A percentile compares a stretch with the other conserved stretches of the same genome.
Evolutionary conservation across 2,113 vertebrate species (phyloP).

Genomic region (Picathartes gymnocephalus): DNA sequence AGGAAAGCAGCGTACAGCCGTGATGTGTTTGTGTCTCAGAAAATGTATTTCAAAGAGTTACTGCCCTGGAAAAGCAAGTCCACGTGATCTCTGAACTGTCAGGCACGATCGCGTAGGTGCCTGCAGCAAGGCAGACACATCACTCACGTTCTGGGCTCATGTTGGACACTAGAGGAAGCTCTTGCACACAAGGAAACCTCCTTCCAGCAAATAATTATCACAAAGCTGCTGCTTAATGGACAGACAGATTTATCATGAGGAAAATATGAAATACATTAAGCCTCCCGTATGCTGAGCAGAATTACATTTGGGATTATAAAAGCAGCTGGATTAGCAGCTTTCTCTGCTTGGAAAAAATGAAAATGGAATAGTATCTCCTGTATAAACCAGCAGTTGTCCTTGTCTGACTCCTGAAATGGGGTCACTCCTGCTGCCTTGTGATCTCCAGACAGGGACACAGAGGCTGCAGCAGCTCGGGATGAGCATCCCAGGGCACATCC

Average conservation of each 20-base stretch:
- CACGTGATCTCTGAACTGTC: slow-evolving; percentile 26
- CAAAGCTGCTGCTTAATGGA: neutral
- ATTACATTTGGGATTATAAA: slow-evolving; percentile 22
- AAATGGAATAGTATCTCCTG: neutral
- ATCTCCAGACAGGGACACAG: neutral
- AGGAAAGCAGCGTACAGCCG: neutral
- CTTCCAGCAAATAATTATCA: neutral
- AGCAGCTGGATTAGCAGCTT: slow-evolving; percentile 40
- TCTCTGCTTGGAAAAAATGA: slow-evolving; percentile 17
- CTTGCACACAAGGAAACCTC: slow-evolving; percentile 5
- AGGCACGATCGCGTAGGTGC: neutral
- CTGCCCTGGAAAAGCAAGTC: slow-evolving; percentile 25
- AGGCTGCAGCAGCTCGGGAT: neutral
- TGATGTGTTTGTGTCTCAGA: slow-evolving; percentile 19
- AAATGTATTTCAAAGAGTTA: slow-evolving; percentile 33
- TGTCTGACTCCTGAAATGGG: slow-evolving; percentile 50
- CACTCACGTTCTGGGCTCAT: neutral
- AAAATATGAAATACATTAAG: slow-evolving; percentile 37
- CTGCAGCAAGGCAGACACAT: neutral
- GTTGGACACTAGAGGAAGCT: slow-evolving; percentile 53
- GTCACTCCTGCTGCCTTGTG: slow-evolving; percentile 33
- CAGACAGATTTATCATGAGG: neutral
- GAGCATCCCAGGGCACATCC: neutral
- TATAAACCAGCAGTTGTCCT: slow-evolving; percentile 33
- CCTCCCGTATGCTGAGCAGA: neutral